A percentile compares a stretch with the other conserved stretches of the same genome.
Evolutionary conservation across 2,888 invertebrate species (phyloP).

Genomic region (Atethmia centrago): DNA sequence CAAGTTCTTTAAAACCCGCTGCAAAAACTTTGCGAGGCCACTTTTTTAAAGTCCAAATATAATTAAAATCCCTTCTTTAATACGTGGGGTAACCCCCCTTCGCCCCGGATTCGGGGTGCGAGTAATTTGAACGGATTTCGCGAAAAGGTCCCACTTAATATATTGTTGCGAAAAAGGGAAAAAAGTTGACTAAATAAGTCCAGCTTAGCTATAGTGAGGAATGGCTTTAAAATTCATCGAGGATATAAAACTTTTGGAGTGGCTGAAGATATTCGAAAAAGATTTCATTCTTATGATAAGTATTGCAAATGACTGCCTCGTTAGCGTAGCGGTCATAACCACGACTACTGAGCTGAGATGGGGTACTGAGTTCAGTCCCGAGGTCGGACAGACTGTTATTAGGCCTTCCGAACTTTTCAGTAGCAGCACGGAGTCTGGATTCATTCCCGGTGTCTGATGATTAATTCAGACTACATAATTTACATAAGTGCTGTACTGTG

Average conservation of each 20-base stretch:
- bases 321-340: background rate
- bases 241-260: conserved; percentile 25
- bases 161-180: conserved; percentile 75
- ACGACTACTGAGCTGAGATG: background rate
- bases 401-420: background rate
- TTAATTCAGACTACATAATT: background rate
- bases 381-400: no score
- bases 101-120: conserved; percentile 71
- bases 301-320: background rate
- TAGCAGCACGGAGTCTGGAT: background rate
- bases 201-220: conserved; percentile 74
- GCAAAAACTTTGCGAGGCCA: conserved; percentile 62
- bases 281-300: background rate
- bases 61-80: conserved; percentile 69
- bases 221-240: conserved; percentile 78
- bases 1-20: conserved; percentile 36
- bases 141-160: conserved; percentile 80
- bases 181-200: conserved; percentile 77
- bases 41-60: conserved; percentile 57
- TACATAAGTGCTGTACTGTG: background rate
- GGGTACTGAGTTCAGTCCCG: background rate
- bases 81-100: conserved; percentile 63
- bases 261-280: background rate
- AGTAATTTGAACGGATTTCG: conserved; percentile 81
- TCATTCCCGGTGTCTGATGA: background rate